Evolutionary conservation across 2,113 vertebrate species (phyloP).

Genomic region (Galemys pyrenaicus): DNA sequence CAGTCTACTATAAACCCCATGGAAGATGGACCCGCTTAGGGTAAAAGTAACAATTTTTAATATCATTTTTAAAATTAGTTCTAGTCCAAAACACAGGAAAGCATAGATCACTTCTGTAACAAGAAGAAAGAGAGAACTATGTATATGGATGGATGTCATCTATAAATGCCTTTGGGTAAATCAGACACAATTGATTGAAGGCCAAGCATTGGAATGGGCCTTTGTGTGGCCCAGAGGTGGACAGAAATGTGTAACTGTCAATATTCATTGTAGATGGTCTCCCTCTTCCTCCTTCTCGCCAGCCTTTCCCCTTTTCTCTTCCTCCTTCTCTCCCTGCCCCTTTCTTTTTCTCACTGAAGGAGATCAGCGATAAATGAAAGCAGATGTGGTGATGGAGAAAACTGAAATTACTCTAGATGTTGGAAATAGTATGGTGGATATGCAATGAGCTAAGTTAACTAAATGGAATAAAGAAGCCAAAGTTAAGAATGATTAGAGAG

Average conservation of each 20-base stretch:
- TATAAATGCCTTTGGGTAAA: constrained; percentile 42
- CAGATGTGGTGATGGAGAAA: background rate
- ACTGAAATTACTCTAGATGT: background rate
- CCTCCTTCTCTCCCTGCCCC: too few species aligned
- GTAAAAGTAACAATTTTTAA: constrained; percentile 38
- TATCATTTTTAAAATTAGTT: constrained; percentile 61
- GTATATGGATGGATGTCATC: background rate
- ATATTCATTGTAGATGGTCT: background rate
- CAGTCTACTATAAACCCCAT: background rate
- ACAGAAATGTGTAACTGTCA: background rate
- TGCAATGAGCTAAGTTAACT: background rate
- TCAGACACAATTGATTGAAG: constrained; percentile 35
- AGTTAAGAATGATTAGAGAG: background rate
- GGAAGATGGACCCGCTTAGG: constrained; percentile 18
- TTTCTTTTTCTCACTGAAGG: background rate
- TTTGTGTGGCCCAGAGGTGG: background rate
- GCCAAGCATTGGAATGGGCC: background rate
- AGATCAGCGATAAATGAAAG: background rate
- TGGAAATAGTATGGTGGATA: background rate
- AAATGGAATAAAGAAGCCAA: background rate
- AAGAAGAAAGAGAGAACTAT: background rate
- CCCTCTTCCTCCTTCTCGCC: background rate
- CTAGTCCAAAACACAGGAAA: constrained; percentile 12
- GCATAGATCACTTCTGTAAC: constrained; percentile 15
- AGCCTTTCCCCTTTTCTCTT: accelerated